phyloP scores from a whole-genome alignment of 1,140 invertebrate species.

The Drosophila hydei region DNA sequence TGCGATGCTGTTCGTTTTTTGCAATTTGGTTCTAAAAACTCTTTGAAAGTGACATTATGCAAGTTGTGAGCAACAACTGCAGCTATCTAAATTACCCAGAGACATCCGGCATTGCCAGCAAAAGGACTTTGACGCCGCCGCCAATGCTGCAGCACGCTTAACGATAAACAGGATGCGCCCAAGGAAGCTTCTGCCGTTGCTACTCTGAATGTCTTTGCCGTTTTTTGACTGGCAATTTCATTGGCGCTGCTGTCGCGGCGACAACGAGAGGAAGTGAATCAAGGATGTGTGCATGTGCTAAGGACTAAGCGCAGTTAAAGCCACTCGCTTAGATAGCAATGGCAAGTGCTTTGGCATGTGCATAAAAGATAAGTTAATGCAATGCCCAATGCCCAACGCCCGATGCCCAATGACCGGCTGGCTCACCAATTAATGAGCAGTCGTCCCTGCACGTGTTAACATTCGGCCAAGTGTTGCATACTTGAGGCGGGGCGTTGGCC shows the following conservation, averaged over 20 bases:
- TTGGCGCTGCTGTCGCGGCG: slow-evolving; percentile 36
- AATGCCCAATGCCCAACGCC: background rate
- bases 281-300: slow-evolving; percentile 31
- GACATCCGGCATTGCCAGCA: slow-evolving; percentile 69
- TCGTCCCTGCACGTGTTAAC: slow-evolving; percentile 65
- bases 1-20: slow-evolving; percentile 31
- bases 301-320: slow-evolving; percentile 25
- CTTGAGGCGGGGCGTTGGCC: slow-evolving; percentile 39
- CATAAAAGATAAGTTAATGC: slow-evolving; percentile 74
- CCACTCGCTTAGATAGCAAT: slow-evolving; percentile 19
- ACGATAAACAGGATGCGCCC: slow-evolving; percentile 67
- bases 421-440: slow-evolving; percentile 66
- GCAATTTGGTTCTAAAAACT: slow-evolving; percentile 48
- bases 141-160: slow-evolving; percentile 35
- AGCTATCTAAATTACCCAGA: slow-evolving; percentile 83
- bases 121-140: slow-evolving; percentile 33
- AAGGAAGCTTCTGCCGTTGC: slow-evolving; percentile 42
- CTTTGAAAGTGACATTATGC: slow-evolving; percentile 76
- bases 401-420: slow-evolving; percentile 14
- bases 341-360: slow-evolving; percentile 49
- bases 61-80: slow-evolving; percentile 63
- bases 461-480: slow-evolving; percentile 55
- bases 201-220: slow-evolving; percentile 35
- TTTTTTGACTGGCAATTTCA: slow-evolving; percentile 56
- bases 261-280: slow-evolving; percentile 68